Evolutionary conservation across 2,113 vertebrate species (phyloP).

Genomic region (Caloenas nicobarica): DNA sequence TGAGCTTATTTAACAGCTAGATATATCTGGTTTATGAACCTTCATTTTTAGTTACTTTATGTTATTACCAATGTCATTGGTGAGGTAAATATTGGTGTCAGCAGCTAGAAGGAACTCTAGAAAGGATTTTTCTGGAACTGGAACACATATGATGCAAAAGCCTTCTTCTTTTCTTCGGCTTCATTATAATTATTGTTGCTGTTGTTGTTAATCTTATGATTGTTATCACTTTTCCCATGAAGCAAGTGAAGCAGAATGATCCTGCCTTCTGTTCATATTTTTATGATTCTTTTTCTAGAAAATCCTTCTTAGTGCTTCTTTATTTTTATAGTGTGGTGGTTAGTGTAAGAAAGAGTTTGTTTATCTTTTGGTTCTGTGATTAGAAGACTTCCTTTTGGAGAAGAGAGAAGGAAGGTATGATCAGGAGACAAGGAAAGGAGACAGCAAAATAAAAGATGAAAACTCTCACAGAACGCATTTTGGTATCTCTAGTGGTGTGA

Average conservation of each 20-base stretch:
- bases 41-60: background rate
- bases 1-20: background rate
- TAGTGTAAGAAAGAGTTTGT: background rate
- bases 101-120: background rate
- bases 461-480: background rate
- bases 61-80: background rate
- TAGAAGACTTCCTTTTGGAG: background rate
- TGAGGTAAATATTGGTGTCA: background rate
- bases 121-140: background rate
- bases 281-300: background rate
- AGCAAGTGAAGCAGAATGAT: background rate
- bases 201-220: background rate
- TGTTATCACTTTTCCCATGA: background rate
- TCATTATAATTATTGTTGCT: background rate
- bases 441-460: background rate
- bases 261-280: background rate
- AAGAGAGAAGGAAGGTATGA: background rate
- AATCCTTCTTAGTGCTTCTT: background rate
- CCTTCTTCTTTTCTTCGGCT: background rate
- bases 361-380: background rate
- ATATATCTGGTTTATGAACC: background rate
- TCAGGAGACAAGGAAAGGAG: background rate
- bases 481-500: background rate
- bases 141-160: background rate
- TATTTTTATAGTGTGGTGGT: background rate